Evolutionary conservation across 2,888 invertebrate species (phyloP), one percentile per base, ranked within the genome.

Genomic region (Epistrophe grossulariae): DNA sequence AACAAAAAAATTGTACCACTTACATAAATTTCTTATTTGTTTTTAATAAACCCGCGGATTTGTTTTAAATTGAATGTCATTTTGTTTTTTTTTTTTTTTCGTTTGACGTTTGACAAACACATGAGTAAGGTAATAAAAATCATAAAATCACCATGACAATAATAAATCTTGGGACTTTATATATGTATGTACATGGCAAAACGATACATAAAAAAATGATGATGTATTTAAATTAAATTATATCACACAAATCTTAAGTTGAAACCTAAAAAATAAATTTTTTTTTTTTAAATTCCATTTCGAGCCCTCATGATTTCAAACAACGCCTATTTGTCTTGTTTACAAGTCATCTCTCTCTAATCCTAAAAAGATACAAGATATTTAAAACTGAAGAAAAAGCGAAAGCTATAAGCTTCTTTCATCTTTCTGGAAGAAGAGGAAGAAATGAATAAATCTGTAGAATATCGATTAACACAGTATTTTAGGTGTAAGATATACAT

Each of bases 1-100:
- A 43, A 43, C 1, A 35, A 19, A 38, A 62, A 71, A 71, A 82
- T 38, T 43, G 76, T 76, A 81, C 76, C 55, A 68, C 72, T 55
- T 73, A 71, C 57, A 82, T 81, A 62, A 31, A 48, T 40, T 52
- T 83, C 60, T 78, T 66, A 83, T 83, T 73, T 10, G 68, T 40
- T 68, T 83, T 78, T 83, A 68, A 70, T 78, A 77, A 55, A 43
- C 70, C 70, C 40, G 70, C 55, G 70, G 52, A 70, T 70, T 70
- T 40, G 24, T 55, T 55, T 19, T n/a, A 28, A 45, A 48, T 66
- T 48, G 45, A 48, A 40, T 66, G 28, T 48, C 28, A 31, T 55
- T 55, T 55, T 52, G 19, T 52, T 55, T 55, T 55, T 55, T 13
- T 55, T 52, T 24, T 52, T 24, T 8, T 15, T 52, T 24, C 15